phyloP scores from a whole-genome alignment of 2,888 invertebrate species.

The Dryomyza anilis region DNA sequence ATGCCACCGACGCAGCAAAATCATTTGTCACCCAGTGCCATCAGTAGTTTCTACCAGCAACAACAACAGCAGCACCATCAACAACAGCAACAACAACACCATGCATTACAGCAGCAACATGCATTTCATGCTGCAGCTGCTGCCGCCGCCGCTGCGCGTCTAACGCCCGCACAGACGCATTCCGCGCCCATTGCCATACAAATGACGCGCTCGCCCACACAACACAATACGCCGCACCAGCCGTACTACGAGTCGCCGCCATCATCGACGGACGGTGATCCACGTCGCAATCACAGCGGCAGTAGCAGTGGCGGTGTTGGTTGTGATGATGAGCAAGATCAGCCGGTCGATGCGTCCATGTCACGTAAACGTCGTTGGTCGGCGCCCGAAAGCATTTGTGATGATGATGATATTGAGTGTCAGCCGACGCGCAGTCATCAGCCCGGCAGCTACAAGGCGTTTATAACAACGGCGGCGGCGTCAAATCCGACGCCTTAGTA shows the following conservation, averaged over 20 bases:
- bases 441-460: conserved; percentile 25
- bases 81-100: conserved; percentile 15
- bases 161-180: conserved; percentile 33
- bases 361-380: conserved; percentile 62
- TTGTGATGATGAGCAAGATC: conserved; percentile 29
- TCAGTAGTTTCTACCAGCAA: conserved; percentile 12
- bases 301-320: conserved; percentile 25
- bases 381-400: conserved; percentile 63
- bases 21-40: conserved; percentile 9
- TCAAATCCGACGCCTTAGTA: background rate
- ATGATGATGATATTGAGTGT: conserved; percentile 48
- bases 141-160: conserved; percentile 23
- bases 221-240: conserved; percentile 32
- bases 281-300: conserved; percentile 29
- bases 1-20: conserved; percentile 30
- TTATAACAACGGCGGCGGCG: conserved; percentile 7
- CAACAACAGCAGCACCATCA: conserved; percentile 10
- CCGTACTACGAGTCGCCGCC: conserved; percentile 36
- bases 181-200: conserved; percentile 35
- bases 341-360: conserved; percentile 43
- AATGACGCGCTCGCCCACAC: conserved; percentile 33
- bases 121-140: conserved; percentile 5
- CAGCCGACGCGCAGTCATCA: conserved; percentile 30
- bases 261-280: conserved; percentile 29
- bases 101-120: conserved; percentile 2